These are phyloP conservation scores for Lochmaea capreae DNA, from an alignment of 2,888 invertebrate species.

Conservation along the genomic window DNA sequence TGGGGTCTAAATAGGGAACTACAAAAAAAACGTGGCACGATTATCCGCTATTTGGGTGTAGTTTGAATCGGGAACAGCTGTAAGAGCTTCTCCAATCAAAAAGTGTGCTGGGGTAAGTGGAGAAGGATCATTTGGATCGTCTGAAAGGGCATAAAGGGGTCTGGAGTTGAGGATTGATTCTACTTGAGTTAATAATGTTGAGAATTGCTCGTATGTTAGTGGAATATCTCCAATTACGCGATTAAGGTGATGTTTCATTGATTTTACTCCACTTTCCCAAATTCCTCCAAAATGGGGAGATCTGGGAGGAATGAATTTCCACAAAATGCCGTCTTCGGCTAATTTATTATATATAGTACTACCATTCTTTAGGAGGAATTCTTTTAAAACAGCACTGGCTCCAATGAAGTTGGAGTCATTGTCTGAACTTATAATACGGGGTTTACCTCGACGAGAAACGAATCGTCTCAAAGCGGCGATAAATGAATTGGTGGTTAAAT, in stretches of 20 bases:
- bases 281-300: no score
- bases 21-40: no score
- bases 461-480: no score
- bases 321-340: no score
- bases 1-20: no score
- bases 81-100: conserved; percentile 45
- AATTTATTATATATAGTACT: conserved; percentile 14
- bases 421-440: background rate
- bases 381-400: background rate
- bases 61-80: conserved; percentile 45
- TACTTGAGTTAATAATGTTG: conserved; percentile 7
- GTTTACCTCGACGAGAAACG: no score
- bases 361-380: background rate
- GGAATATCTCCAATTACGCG: conserved; percentile 3
- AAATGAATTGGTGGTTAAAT: no score
- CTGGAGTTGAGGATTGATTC: conserved; percentile 7
- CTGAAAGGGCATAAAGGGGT: conserved; percentile 1
- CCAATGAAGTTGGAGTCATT: background rate
- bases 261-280: background rate
- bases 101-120: conserved; percentile 53
- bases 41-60: conserved; percentile 34
- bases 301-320: no score
- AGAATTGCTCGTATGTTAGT: conserved; percentile 17
- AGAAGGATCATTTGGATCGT: conserved; percentile 48
- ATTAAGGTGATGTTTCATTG: conserved; percentile 4